Evolutionary conservation across 2,888 invertebrate genomes (phyloP).

Genomic region (Plebejus melissa): DNA sequence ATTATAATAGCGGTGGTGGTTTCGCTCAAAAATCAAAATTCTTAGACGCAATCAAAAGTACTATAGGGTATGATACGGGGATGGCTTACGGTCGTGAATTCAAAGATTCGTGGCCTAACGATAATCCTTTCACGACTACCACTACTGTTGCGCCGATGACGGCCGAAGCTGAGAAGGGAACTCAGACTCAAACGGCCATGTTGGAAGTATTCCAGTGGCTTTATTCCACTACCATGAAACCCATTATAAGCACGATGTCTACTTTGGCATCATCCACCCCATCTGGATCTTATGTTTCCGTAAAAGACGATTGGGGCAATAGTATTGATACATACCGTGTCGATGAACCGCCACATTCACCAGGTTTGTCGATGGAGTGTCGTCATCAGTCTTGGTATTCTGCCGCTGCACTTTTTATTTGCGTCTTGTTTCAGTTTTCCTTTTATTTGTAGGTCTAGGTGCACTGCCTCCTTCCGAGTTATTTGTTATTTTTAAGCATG

Average conservation of each 20-base stretch:
- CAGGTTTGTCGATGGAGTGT: slow-evolving; percentile 77
- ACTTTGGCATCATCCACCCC: slow-evolving; percentile 56
- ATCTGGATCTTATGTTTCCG: slow-evolving; percentile 49
- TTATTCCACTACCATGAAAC: slow-evolving; percentile 71
- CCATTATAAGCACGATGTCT: slow-evolving; percentile 63
- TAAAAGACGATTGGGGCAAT: slow-evolving; percentile 73
- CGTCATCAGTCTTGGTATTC: slow-evolving; percentile 56
- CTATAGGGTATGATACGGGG: slow-evolving; percentile 68
- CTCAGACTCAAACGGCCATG: slow-evolving; percentile 73
- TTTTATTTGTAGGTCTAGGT: slow-evolving; percentile 45
- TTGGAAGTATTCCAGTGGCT: slow-evolving; percentile 76
- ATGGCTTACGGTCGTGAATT: slow-evolving; percentile 62
- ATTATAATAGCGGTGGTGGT: slow-evolving; percentile 70
- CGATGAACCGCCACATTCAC: slow-evolving; percentile 74
- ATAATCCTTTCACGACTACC: slow-evolving; percentile 73
- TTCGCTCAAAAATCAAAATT: slow-evolving; percentile 71
- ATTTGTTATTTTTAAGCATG: slow-evolving; percentile 32
- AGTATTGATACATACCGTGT: slow-evolving; percentile 73
- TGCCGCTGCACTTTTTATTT: slow-evolving; percentile 69
- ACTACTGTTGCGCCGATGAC: slow-evolving; percentile 64
- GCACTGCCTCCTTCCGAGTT: slow-evolving; percentile 43
- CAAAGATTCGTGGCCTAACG: slow-evolving; percentile 71
- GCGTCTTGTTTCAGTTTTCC: slow-evolving; percentile 49
- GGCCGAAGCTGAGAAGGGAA: slow-evolving; percentile 65
- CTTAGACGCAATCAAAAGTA: slow-evolving; percentile 72